Base-by-base conservation (phyloP, 2,113 vertebrate species). In the Argyrosomus japonicus region DNA sequence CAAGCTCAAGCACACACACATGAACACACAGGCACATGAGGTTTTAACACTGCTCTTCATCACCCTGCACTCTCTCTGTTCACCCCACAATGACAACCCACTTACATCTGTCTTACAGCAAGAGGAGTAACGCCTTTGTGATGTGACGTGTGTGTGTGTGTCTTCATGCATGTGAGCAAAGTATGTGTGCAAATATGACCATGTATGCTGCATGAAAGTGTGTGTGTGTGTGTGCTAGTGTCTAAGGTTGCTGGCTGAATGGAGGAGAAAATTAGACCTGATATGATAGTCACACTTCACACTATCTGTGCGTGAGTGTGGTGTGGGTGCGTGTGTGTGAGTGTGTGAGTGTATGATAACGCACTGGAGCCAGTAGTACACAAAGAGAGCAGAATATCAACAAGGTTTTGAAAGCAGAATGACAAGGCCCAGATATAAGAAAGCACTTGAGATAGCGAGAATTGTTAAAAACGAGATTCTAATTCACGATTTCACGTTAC, bases 261-360 rank as follows among this genome's bases (percentile, higher is more conserved):
- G 93, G 93, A 94, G 93, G 93, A 90, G 93, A 94, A 94, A 94
- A 93, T 94, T 93, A 93, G 90, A 88, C 83, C 81, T 85, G 89
- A 91, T 93, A 87, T 91, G 91, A 93, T 94, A 93, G 92, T 93
- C 88, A 93, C 60, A 76, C 89, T 86, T 88, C 85, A 87, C 72
- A 57, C 82, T 81, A 75, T 81, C 10, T 13, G 36, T 40, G 36
- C 36, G 7, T 40, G 36, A 2, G 7, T 40, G 8, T 40, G 36
- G 61, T 77, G 68, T 68, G 64, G 74, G 68, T 71, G 51, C 48
- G 25, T 71, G 69, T 79, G 60, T 77, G 75, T 51, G 12, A 50
- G 72, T 68, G 57, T 58, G 62, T 72, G 68, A 10, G 84, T 82
- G 67, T 77, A 69, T 71, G 77, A 72, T 86, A 84, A 90, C 19